phyloP scores from a whole-genome alignment of 2,797 vertebrate genomes.

The Diglossa cyanea region DNA sequence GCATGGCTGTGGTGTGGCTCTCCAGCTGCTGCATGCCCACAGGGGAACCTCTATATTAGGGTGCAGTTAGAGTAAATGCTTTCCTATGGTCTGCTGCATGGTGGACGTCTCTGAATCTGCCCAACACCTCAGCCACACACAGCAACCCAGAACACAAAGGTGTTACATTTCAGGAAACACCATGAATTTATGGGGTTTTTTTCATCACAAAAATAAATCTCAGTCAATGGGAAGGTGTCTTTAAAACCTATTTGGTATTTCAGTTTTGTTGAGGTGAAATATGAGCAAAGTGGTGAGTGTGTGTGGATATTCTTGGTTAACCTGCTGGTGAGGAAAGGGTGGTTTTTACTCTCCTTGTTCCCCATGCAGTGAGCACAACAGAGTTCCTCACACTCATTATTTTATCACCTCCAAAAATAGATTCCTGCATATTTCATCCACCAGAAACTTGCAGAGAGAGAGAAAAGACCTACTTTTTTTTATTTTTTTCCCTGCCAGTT shows the following conservation, averaged over 20 bases:
- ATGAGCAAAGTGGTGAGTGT: neutral
- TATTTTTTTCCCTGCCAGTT: neutral
- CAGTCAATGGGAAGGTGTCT: neutral
- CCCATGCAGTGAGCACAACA: neutral
- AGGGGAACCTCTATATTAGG: neutral
- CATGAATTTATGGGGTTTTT: neutral
- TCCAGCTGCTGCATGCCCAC: neutral
- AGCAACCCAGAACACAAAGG: accelerated
- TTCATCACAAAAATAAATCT: neutral
- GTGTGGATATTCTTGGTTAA: neutral
- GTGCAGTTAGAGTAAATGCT: accelerated
- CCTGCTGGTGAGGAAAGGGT: neutral
- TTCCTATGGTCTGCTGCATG: neutral
- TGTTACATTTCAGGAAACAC: neutral
- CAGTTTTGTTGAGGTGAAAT: neutral
- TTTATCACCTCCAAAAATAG: neutral
- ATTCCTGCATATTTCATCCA: constrained; percentile 16
- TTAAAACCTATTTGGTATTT: neutral
- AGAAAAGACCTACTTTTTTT: neutral
- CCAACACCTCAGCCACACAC: neutral
- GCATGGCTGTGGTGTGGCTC: accelerated
- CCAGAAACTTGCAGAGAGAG: neutral
- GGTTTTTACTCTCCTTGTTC: neutral
- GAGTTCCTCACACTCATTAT: neutral
- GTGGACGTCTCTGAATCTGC: neutral